Conservation (phyloP, 2,113 vertebrate genomes). For the Talpa occidentalis region DNA sequence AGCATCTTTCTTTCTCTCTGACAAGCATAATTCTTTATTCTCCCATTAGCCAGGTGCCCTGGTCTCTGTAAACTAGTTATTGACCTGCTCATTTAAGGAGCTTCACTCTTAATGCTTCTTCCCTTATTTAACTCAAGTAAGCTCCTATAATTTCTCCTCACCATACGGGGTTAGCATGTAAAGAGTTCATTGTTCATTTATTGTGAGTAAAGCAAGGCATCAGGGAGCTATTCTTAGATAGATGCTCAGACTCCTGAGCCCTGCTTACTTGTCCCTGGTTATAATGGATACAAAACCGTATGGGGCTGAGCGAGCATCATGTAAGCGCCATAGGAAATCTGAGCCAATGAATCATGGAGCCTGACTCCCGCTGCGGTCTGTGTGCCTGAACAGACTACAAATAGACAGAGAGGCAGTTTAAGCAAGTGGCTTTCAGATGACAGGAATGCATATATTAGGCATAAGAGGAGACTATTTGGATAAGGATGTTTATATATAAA, state of each 20-base stretch:
- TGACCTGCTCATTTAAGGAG: constrained; percentile 88
- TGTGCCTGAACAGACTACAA: constrained; percentile 89
- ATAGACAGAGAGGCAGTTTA: constrained; percentile 86
- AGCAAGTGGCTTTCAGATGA: constrained; percentile 85
- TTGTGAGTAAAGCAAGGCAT: constrained; percentile 84
- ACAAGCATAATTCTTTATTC: constrained; percentile 90
- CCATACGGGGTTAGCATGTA: constrained; percentile 75
- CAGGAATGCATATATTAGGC: constrained; percentile 85
- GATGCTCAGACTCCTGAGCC: constrained; percentile 85
- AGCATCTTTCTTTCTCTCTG: constrained; percentile 85
- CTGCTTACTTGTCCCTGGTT: constrained; percentile 87
- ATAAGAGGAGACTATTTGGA: constrained; percentile 83
- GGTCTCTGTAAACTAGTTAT: constrained; percentile 89
- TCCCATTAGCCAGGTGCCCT: constrained; percentile 88
- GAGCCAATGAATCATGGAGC: constrained; percentile 89
- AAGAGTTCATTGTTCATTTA: constrained; percentile 87
- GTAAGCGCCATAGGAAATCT: constrained; percentile 89
- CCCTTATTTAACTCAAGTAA: constrained; percentile 88
- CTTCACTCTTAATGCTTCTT: constrained; percentile 86
- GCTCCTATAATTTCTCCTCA: constrained; percentile 84
- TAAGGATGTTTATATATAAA: constrained; percentile 71
- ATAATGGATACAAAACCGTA: constrained; percentile 90
- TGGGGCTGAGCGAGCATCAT: constrained; percentile 88
- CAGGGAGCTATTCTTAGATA: constrained; percentile 85
- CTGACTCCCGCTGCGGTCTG: constrained; percentile 86